Conservation (phyloP, 2,797 vertebrate species). For the Dicrostonyx torquatus region DNA sequence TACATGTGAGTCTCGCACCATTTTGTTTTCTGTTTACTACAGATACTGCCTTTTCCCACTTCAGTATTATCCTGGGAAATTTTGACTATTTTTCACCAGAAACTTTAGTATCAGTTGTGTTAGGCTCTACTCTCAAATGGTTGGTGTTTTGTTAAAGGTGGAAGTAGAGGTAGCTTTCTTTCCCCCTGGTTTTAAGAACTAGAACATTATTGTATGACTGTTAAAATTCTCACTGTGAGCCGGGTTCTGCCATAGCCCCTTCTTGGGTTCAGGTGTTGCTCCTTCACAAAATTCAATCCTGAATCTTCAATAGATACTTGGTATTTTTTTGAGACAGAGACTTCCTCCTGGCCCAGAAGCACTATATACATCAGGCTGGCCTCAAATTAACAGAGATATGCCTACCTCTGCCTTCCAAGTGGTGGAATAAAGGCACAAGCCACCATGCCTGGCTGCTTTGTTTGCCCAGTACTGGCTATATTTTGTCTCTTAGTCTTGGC, state of each 20-base stretch:
- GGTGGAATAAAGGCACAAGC: background rate
- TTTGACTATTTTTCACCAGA: background rate
- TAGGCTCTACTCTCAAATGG: background rate
- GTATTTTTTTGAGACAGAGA: background rate
- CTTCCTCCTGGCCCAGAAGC: background rate
- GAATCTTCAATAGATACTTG: background rate
- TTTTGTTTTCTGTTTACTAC: background rate
- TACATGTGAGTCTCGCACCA: background rate
- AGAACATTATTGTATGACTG: background rate
- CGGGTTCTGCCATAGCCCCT: too few species aligned
- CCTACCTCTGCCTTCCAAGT: background rate
- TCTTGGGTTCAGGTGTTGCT: background rate
- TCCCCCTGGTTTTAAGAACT: background rate
- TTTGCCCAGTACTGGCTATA: background rate
- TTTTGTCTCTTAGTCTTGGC: background rate
- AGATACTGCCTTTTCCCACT: background rate
- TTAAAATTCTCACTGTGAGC: background rate
- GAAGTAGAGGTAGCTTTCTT: background rate
- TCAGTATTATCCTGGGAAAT: background rate
- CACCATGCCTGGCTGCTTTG: background rate
- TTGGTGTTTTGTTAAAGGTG: background rate
- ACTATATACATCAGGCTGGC: background rate
- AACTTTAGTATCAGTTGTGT: background rate
- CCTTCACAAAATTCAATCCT: background rate
- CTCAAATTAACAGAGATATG: background rate